Evolutionary conservation across 2,888 invertebrate species (phyloP).

Genomic region (Scaptomyza cyrtandrae): DNA sequence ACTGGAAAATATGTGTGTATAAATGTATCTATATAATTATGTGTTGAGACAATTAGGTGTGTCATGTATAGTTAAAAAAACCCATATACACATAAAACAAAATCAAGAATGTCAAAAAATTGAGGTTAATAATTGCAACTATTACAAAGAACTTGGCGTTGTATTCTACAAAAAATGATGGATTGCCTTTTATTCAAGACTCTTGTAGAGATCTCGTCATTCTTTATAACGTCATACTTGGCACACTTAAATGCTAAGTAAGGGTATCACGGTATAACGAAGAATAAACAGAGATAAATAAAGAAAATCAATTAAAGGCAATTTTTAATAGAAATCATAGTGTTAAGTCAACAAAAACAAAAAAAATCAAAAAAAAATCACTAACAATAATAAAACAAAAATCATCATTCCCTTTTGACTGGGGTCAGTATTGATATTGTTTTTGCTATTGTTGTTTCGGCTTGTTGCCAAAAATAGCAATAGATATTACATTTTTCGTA

Average conservation of each 20-base stretch:
- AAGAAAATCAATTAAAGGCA: slow-evolving; percentile 52
- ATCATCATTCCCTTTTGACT: slow-evolving; percentile 23
- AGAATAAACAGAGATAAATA: too few relatives aligned
- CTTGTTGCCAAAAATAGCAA: slow-evolving; percentile 67
- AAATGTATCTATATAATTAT: slow-evolving; percentile 1
- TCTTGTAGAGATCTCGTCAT: slow-evolving; percentile 4
- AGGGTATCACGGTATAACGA: slow-evolving; percentile 1
- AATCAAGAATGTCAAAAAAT: slow-evolving; percentile 17
- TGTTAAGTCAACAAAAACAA: slow-evolving; percentile 45
- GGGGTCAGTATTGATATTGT: slow-evolving; percentile 37
- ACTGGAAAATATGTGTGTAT: slow-evolving; percentile 19
- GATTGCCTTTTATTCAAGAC: background rate
- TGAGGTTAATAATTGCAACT: slow-evolving; percentile 7
- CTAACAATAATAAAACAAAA: slow-evolving; percentile 5
- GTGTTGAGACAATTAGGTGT: slow-evolving; percentile 37
- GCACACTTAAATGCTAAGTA: slow-evolving; percentile 5
- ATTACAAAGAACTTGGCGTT: background rate
- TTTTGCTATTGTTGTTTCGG: slow-evolving; percentile 25
- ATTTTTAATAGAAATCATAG: slow-evolving; percentile 44
- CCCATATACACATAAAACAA: slow-evolving; percentile 6
- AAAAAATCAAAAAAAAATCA: too few relatives aligned
- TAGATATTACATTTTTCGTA: slow-evolving; percentile 56
- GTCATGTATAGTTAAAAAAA: slow-evolving; percentile 36
- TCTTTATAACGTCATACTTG: slow-evolving; percentile 11
- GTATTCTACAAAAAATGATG: background rate